Conservation (phyloP, 2,113 vertebrate species). For the Pollachius pollachius region DNA sequence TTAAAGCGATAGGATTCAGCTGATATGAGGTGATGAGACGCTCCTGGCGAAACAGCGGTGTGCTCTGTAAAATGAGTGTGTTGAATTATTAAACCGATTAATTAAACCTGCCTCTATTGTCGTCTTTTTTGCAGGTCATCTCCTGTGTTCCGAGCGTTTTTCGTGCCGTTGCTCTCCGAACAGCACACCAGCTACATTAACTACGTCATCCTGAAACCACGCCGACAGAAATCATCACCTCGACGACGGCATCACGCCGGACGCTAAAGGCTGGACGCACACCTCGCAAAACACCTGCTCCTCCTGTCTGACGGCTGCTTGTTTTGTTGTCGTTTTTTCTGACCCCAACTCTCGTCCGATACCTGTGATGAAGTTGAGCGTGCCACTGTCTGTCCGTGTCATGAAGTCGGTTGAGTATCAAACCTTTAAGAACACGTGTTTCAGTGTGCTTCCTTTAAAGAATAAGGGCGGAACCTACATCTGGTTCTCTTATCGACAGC, state of each 20-base stretch:
- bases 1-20: too few species aligned
- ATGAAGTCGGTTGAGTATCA: constrained; percentile 20
- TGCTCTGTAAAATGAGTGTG: too few species aligned
- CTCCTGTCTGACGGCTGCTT: neutral
- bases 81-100: too few species aligned
- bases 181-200: constrained; percentile 63
- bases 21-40: too few species aligned
- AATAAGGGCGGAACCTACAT: neutral
- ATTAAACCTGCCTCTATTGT: too few species aligned
- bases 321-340: neutral
- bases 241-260: constrained; percentile 56
- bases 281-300: constrained; percentile 27
- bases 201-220: constrained; percentile 67
- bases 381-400: constrained; percentile 26
- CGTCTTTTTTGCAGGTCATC: constrained; percentile 43
- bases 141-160: constrained; percentile 59
- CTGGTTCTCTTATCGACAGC: constrained; percentile 6
- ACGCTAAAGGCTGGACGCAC: constrained; percentile 11
- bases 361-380: constrained; percentile 13
- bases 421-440: constrained; percentile 52
- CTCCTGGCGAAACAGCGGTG: too few species aligned
- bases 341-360: too few species aligned
- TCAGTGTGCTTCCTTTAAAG: too few species aligned
- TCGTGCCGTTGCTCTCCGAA: constrained; percentile 60
- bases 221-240: constrained; percentile 63